These are phyloP conservation scores for Druceiella hillmani DNA, from an alignment of 2,888 invertebrate species.

Conservation along the genomic window DNA sequence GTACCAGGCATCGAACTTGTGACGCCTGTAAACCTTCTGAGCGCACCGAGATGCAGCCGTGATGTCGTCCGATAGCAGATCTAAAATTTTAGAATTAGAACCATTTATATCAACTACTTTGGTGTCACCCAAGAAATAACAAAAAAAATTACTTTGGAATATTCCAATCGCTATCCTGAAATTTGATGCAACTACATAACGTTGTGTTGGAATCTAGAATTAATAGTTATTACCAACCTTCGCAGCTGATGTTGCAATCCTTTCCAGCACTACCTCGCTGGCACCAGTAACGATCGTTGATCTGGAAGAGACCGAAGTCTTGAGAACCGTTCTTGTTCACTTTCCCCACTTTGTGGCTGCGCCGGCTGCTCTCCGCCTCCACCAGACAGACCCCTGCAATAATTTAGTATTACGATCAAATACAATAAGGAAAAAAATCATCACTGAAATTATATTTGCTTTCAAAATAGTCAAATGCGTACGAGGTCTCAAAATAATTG, in stretches of 20 bases:
- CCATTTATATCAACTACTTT: too few relatives aligned
- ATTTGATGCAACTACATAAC: too few relatives aligned
- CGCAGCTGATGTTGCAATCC: slow-evolving; percentile 24
- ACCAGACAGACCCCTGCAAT: slow-evolving; percentile 28
- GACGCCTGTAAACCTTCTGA: slow-evolving; percentile 21
- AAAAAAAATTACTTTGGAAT: too few relatives aligned
- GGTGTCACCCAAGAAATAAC: too few relatives aligned
- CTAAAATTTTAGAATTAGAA: not conserved
- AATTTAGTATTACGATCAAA: too few relatives aligned
- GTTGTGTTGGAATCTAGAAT: too few relatives aligned
- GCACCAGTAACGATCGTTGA: slow-evolving; percentile 25
- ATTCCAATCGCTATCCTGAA: too few relatives aligned
- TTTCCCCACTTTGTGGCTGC: slow-evolving; percentile 22
- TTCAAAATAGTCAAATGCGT: too few relatives aligned
- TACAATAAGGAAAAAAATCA: too few relatives aligned
- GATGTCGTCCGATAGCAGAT: slow-evolving; percentile 20
- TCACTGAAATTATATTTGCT: too few relatives aligned
- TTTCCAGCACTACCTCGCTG: slow-evolving; percentile 14
- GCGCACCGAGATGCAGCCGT: slow-evolving; percentile 22
- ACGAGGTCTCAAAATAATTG: too few relatives aligned
- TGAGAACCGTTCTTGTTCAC: too few relatives aligned
- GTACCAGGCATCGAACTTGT: slow-evolving; percentile 25
- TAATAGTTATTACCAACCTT: slow-evolving; percentile 16
- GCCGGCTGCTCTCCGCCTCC: slow-evolving; percentile 22
- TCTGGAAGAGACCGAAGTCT: slow-evolving; percentile 28